phyloP scores from a whole-genome alignment of 2,113 vertebrate species.

The Peromyscus maniculatus region DNA sequence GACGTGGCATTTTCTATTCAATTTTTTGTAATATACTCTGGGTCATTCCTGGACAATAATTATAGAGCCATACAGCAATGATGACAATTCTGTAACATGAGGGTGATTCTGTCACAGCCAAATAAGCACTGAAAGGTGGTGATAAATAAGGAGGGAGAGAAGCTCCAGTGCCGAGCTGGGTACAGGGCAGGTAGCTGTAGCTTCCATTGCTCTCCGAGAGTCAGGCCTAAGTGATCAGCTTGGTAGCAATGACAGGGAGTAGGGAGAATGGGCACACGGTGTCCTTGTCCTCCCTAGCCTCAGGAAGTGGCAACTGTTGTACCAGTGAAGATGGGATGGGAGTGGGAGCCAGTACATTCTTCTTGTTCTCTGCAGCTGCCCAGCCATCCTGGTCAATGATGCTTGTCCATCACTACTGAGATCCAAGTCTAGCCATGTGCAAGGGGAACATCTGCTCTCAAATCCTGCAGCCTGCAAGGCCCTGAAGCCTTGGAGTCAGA shows the following conservation, averaged over 20 bases:
- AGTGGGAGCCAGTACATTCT: background rate
- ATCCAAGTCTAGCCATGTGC: slow-evolving; percentile 77
- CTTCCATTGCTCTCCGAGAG: background rate
- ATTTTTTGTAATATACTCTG: background rate
- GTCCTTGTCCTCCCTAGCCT: background rate
- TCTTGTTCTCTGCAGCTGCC: slow-evolving; percentile 23
- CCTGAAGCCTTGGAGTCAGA: slow-evolving; percentile 30
- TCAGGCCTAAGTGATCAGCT: too few relatives aligned
- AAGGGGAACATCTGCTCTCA: slow-evolving; percentile 66
- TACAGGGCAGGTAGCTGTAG: background rate
- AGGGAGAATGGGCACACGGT: background rate
- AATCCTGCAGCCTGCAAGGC: background rate
- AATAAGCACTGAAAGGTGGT: background rate
- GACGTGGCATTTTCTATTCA: rapidly evolving
- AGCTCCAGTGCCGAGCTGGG: background rate
- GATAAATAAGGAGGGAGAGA: background rate
- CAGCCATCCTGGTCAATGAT: slow-evolving; percentile 48
- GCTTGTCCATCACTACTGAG: slow-evolving; percentile 71
- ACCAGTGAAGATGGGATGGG: background rate
- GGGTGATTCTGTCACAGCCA: background rate
- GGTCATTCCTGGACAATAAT: slow-evolving; percentile 5
- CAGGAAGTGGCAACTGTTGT: background rate
- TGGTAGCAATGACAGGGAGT: background rate
- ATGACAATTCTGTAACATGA: background rate
- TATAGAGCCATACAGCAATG: background rate